Conservation (phyloP, 1,140 invertebrate genomes). For the Ericerus pela region DNA sequence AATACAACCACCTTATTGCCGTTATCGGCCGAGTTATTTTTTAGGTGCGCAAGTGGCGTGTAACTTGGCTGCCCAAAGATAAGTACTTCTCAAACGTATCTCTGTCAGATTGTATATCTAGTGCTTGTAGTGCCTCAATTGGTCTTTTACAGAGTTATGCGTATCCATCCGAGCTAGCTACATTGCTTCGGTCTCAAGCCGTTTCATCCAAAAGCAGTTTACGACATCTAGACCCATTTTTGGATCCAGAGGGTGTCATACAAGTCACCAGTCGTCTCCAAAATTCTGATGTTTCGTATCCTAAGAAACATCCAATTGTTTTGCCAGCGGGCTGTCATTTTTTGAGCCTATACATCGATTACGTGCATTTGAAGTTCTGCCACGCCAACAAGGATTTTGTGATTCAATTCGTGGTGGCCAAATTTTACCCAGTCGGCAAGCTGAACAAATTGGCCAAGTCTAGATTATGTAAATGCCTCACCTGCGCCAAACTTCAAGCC, state of each 20-base stretch:
- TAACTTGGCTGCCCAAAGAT: neutral
- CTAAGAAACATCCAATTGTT: neutral
- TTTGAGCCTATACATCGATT: neutral
- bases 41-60: neutral
- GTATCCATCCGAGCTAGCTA: neutral
- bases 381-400: neutral
- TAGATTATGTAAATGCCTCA: constrained; percentile 23
- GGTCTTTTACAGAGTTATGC: neutral
- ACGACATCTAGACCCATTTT: no score
- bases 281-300: neutral
- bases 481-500: constrained; percentile 21
- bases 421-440: no score
- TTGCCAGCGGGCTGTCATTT: neutral
- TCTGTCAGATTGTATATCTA: neutral
- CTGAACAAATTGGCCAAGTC: constrained; percentile 19
- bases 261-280: neutral
- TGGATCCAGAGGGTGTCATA: neutral
- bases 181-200: no score
- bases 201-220: no score
- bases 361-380: constrained; percentile 11
- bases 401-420: constrained; percentile 24
- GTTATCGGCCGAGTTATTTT: neutral
- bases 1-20: neutral
- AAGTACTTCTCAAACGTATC: neutral
- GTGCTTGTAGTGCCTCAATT: neutral